These are phyloP conservation scores for Hymenochirus boettgeri DNA, from an alignment of 2,113 vertebrate genomes.

Conservation along the genomic window DNA sequence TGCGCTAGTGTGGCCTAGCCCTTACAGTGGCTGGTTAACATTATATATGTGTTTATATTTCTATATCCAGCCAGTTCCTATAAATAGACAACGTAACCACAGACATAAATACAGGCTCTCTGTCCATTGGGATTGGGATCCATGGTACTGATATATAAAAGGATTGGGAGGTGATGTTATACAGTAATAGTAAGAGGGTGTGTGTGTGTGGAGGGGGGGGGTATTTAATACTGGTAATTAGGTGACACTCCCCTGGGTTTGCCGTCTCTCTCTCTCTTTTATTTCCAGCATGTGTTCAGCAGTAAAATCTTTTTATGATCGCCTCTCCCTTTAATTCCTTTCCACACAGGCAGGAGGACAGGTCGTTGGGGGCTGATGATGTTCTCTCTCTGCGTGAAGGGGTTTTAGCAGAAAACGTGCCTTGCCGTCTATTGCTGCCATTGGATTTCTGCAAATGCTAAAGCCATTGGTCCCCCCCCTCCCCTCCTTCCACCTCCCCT, in stretches of 20 bases:
- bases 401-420: neutral
- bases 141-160: neutral
- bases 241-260: conserved; percentile 29
- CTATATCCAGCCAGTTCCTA: neutral
- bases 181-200: neutral
- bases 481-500: conserved; percentile 2
- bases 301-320: conserved; percentile 2
- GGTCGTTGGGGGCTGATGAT: neutral
- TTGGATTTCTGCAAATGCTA: conserved; percentile 26
- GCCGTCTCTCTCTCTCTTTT: conserved; percentile 16
- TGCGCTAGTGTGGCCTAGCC: too few relatives aligned
- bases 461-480: conserved; percentile 16
- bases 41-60: neutral
- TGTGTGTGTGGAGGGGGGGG: conserved; percentile 12
- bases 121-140: too few relatives aligned
- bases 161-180: neutral
- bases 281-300: neutral
- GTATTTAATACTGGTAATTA: conserved; percentile 32
- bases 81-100: neutral
- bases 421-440: neutral
- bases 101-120: neutral
- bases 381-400: neutral
- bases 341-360: neutral
- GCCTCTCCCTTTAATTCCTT: neutral
- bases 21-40: too few relatives aligned